phyloP scores from a whole-genome alignment of 2,888 invertebrate genomes.

The Orthonychiurus folsomi region DNA sequence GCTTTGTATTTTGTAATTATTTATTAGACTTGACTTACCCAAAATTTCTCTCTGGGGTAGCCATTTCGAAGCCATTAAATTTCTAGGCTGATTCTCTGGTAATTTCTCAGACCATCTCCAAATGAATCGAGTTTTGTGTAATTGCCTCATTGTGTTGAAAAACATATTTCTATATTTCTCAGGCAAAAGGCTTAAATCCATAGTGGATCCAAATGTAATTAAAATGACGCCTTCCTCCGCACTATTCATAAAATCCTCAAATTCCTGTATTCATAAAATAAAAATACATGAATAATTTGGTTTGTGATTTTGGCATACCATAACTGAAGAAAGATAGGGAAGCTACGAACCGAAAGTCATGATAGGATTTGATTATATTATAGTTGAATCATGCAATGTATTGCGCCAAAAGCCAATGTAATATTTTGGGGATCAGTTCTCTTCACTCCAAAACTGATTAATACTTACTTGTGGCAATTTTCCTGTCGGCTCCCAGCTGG shows the following conservation, averaged over 20 bases:
- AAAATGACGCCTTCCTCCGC: constrained; percentile 32
- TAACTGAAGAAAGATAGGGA: background rate
- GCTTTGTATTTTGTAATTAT: no score
- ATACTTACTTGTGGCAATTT: background rate
- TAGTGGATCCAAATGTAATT: constrained; percentile 35
- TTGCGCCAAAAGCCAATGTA: no score
- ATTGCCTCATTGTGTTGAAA: constrained; percentile 28
- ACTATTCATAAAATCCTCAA: constrained; percentile 27
- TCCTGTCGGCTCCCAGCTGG: constrained; percentile 17
- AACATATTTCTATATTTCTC: constrained; percentile 23
- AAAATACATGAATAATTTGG: background rate
- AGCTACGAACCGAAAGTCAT: background rate
- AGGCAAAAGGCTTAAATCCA: constrained; percentile 27
- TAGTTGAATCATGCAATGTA: no score
- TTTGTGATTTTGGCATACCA: no score
- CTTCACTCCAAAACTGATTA: no score
- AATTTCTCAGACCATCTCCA: constrained; percentile 33
- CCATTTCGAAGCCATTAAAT: constrained; percentile 31
- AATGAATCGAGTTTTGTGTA: constrained; percentile 26
- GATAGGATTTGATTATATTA: no score
- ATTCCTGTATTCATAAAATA: constrained; percentile 12
- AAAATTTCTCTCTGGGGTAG: constrained; percentile 37
- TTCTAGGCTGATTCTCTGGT: constrained; percentile 23
- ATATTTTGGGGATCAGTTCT: no score
- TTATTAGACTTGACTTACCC: no score